Base-by-base conservation (phyloP, 2,113 vertebrate species). In the Phyllopteryx taeniolatus region DNA sequence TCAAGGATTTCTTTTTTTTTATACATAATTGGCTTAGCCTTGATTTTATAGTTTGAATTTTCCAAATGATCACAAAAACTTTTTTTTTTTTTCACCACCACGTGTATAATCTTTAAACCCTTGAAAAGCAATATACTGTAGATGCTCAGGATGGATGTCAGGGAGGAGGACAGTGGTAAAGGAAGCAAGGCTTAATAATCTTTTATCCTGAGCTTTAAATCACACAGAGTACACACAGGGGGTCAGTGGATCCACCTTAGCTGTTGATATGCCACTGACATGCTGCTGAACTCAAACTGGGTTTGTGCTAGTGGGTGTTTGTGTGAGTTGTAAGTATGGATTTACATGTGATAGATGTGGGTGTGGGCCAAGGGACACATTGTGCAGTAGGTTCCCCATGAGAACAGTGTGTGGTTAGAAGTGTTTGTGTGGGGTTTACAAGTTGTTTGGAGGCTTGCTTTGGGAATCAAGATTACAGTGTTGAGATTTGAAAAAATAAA, bases 131-230 rank as follows among this genome's bases (percentile, higher is more conserved):
- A 5, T 27, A 27, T 27, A 27, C 27, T 27, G 27, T 13, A 22
- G n/a, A 57, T 22, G n/a, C 59, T 70, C 19, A 76, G 68, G 44
- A 31, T 69, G 68, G 73, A 51, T 65, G 65, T 59, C 42, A 15
- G 35, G 66, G 68, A 66, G 66, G 82, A 78, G 60, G 73, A 63
- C 51, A 62, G 79, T 65, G 68, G 64, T 67, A 69, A 79, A 79
- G 73, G 76, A 68, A 76, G 79, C 65, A 74, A 63, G 73, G 82
- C 73, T 81, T 81, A 77, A 67, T 74, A 61, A 54, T 74, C 61
- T 72, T 65, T 74, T 69, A 78, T 79, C 65, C 74, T 67, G 65
- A 54, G 65, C 54, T 68, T 79, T n/a, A 53, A 79, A 61, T 81
- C 76, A 79, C 68, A 76, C 72, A 56, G 67, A 81, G 82, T 53